Base-by-base conservation (phyloP, 2,113 vertebrate species). In the Isurus oxyrinchus region DNA sequence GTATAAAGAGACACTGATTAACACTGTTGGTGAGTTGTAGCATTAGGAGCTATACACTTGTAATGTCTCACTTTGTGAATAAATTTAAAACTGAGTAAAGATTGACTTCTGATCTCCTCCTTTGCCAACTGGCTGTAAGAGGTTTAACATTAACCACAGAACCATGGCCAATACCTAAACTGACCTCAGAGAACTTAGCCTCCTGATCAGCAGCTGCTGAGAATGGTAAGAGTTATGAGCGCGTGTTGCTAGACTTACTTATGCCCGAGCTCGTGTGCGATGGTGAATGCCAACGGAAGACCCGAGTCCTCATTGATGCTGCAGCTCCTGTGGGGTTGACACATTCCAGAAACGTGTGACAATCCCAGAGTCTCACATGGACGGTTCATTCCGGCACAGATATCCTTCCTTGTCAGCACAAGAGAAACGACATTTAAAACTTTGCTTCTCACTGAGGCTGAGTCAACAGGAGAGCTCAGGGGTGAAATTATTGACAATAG, bases 361-460 rank as follows among this genome's bases (percentile, higher is more conserved):
- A 99, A 97, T 2, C 99, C 99, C 97, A 99, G 97, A 2, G 99
- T 99, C 98, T 99, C 99, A 2, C 99, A 99, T 0, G 99, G 99
- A 94, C 97, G 97, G 97, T 99, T 99, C 98, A 98, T 97, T n/a
- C 98, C 97, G 0, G 98, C 98, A n/a, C 99, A 99, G 97, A 99
- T 98, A 98, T 99, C 99, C 97, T 99, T 99, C 98, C 99, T 96
- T 99, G 96, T 88, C 79, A 96, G 88, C 72, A 97, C 87, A 91
- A 91, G 3, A 81, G 35, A 84, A 63, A 2, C 94, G 69, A 69
- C 19, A 49, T 11, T 66, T 14, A 67, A 44, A 67, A 61, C 55
- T 49, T 3, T 0, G 53, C 44, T 13, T 55, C 84, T 23, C 13
- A 7, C 31, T 4, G 8, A 11, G 63, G 21, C n/a, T 19, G 23